Evolutionary conservation across 2,113 vertebrate genomes (phyloP), one percentile per base, ranked within the genome.

Genomic region (Ciconia maguari): DNA sequence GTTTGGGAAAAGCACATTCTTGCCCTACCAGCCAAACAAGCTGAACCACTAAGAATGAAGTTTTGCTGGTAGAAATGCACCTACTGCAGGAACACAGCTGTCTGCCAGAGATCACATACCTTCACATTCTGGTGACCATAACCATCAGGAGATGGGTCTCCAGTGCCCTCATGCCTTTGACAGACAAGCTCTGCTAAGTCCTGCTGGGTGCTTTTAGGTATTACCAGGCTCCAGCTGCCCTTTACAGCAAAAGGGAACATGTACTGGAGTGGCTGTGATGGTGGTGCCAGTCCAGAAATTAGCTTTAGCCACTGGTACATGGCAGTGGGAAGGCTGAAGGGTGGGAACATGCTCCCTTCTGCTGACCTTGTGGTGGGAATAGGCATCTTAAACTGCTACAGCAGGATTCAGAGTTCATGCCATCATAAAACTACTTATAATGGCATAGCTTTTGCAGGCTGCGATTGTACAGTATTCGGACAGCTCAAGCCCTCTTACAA

Each of bases 1-100:
- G 22, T 91, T 87, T 91, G 54, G 85, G 92, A 90, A 96, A 95
- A 96, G 54, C 49, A 85, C 77, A 49, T 83, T 88, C 92, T 85
- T 3, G 29, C 48, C 70, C 70, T 88, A 88, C 90, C 78, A 85
- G 94, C 36, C 49, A 41, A 80, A 91, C 93, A 46, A 94, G 90
- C 81, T 46, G 41, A 95, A 72, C 84, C 26, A 55, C 77, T 51
- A 42, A 30, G 64, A 54, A 38, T 4, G 27, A 64, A 54, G n/a
- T 54, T 80, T 78, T 89, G 52, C 49, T 87, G 49, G 65, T 75
- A 71, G 58, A 79, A 94, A 71, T 32, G 22, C 11, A 72, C 27
- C 55, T 64, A 34, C 10, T 68, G 30, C 61, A 72, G 81, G 57
- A 75, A 44, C 36, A 55, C 27, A 75, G 24, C 30, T 91, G 42